Base-by-base conservation (phyloP, 2,888 invertebrate species). In the Pseudococcus jackbeardsleyi region DNA sequence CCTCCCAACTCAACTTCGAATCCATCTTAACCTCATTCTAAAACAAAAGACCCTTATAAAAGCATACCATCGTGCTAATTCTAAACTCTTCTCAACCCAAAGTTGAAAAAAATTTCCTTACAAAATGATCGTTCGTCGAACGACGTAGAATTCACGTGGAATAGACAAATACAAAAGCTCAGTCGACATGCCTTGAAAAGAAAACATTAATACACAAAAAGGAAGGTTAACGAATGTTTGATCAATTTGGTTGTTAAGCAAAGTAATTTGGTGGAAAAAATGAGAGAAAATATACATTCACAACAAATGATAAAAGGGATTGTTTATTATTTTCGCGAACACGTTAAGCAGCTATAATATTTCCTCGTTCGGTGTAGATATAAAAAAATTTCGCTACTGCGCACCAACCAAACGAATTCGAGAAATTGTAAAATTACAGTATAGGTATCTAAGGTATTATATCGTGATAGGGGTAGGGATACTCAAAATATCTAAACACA, bases 171-270 rank as follows among this genome's bases (percentile, higher is more conserved):
- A 82, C 19, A 46, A 82, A 82, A 82, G 79, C 79, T 6, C 17
- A 19, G 11, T 19, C 77, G 64, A 64, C 68, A 26, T 26, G 68
- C 68, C 26, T 26, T 26, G 68, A 26, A 68, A 68, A 68, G 68
- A 68, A 15, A 72, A 15, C 72, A 72, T 72, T 72, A 33, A 26
- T 68, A 68, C n/a, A 72, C 77, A 77, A 82, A 82, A 82, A 82
- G 79, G 79, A 82, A 82, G 79, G 79, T 82, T n/a, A 82, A 82
- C 79, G 19, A 85, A 59, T 85, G 85, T 85, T 85, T 85, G 85
- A 85, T 85, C 85, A 85, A 85, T 85, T 85, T 85, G 59, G 85
- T 85, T 54, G 85, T 85, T 59, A 85, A 85, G 85, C 85, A 59
- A 54, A 59, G 59, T 59, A 85, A 59, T 85, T 59, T 85, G 8